phyloP scores from a whole-genome alignment of 2,113 vertebrate genomes.

The Tetrax tetrax region DNA sequence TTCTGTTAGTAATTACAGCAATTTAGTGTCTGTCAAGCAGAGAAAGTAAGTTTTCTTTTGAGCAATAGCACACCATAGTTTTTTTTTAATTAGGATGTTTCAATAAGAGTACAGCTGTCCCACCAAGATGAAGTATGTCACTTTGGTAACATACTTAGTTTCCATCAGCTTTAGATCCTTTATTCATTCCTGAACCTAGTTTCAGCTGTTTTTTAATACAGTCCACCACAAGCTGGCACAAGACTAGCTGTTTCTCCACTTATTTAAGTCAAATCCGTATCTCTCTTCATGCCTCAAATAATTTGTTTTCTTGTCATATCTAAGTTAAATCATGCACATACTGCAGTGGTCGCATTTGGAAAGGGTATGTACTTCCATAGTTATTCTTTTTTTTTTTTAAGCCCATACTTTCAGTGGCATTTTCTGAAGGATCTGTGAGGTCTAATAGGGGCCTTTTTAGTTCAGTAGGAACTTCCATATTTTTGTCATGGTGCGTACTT shows the following conservation, averaged over 20 bases:
- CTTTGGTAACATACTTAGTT: conserved; percentile 40
- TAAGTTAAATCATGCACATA: neutral
- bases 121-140: conserved; percentile 39
- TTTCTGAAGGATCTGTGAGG: conserved; percentile 43
- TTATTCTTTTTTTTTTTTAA: neutral
- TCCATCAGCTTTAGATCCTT: conserved; percentile 10
- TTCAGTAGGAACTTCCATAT: conserved; percentile 23
- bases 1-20: neutral
- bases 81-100: neutral
- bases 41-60: neutral
- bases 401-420: neutral
- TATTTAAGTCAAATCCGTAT: neutral
- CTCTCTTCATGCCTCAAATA: neutral
- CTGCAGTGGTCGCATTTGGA: neutral
- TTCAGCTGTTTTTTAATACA: neutral
- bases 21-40: neutral
- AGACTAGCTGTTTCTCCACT: neutral
- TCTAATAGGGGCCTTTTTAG: neutral
- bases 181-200: conserved; percentile 1
- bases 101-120: conserved; percentile 25
- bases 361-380: neutral
- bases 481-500: neutral
- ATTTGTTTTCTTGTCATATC: neutral
- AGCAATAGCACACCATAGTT: neutral
- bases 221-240: neutral